Base-by-base conservation (phyloP, 2,888 invertebrate genomes). In the Teleogryllus oceanicus region DNA sequence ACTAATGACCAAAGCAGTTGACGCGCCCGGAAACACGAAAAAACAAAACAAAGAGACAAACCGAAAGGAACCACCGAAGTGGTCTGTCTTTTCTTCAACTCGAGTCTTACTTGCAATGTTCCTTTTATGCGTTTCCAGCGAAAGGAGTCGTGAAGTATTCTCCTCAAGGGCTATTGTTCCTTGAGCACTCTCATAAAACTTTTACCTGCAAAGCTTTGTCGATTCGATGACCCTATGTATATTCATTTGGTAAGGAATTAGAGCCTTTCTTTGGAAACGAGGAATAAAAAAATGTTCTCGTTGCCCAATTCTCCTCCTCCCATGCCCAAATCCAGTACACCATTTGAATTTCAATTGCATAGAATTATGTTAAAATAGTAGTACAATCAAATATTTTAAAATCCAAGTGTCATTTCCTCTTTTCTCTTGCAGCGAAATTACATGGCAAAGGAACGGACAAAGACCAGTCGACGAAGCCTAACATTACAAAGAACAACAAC, bases 281-380 rank as follows among this genome's bases (percentile, higher is more conserved):
- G 62, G n/a, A 62, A 62, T 62, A 62, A 62, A 62, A 62, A 62
- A 62, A 62, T 62, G 62, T n/a, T 62, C 13, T 62, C 62, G 13
- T 62, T 62, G 37, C 8, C 37, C 37, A 37, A 37, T 37, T n/a
- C n/a, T 62, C 62, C n/a, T 13, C 62, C n/a, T 62, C 62, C 62
- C 62, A 18, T 62, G 4, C n/a, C 62, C 62, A 62, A n/a, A 62
- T 62, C 62, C 16, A 62, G n/a, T 18, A 62, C 62, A 62, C n/a
- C 16, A 62, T 62, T 62, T 62, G 62, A 62, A 62, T 62, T 62
- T 62, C 62, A 62, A 62, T 62, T 62, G 16, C 62, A 13, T 62
- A 62, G 62, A 62, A 62, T 62, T 62, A 62, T 62, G 62, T 62
- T 62, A 62, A 62, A 62, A 62, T 62, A 62, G 62, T 62, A n/a